Conservation (phyloP, 2,888 invertebrate genomes). For the Acanthococcus lagerstroemiae region DNA sequence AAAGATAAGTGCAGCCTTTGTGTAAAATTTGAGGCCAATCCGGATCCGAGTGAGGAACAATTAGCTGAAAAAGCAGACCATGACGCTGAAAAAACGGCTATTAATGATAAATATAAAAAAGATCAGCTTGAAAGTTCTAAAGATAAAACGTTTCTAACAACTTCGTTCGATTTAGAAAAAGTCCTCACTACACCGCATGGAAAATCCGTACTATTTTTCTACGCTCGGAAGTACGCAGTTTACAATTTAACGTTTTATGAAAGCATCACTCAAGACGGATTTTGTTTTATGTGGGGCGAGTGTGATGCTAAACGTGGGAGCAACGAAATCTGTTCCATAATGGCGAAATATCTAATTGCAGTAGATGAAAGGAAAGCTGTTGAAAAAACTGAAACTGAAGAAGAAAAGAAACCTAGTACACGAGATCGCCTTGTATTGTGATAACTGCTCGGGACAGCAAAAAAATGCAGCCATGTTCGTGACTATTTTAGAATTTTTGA, state of each 20-base stretch:
- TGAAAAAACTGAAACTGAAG: too few relatives aligned
- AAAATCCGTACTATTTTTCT: slow-evolving; percentile 8
- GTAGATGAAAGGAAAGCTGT: slow-evolving; percentile 36
- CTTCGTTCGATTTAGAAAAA: slow-evolving; percentile 14
- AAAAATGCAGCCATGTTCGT: slow-evolving; percentile 34
- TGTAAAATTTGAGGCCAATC: not conserved
- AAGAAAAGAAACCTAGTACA: too few relatives aligned
- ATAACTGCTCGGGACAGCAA: slow-evolving; percentile 35
- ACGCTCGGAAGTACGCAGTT: not conserved
- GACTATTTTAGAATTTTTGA: not conserved
- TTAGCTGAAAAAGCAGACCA: not conserved
- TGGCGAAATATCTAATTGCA: slow-evolving; percentile 31
- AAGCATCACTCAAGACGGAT: not conserved
- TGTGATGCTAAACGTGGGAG: slow-evolving; percentile 14
- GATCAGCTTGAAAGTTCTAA: not conserved
- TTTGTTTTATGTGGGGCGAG: slow-evolving; percentile 28
- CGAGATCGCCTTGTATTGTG: slow-evolving; percentile 34
- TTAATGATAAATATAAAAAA: not conserved
- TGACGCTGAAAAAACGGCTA: not conserved
- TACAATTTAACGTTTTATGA: slow-evolving; percentile 23
- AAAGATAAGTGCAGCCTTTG: not conserved
- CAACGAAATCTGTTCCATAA: slow-evolving; percentile 11
- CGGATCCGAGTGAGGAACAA: not conserved
- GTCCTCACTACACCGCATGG: slow-evolving; percentile 2
- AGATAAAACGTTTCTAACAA: not conserved